A percentile compares a stretch with the other conserved stretches of the same genome.
phyloP scores from a whole-genome alignment of 2,797 vertebrate genomes.

The Capromys pilorides region DNA sequence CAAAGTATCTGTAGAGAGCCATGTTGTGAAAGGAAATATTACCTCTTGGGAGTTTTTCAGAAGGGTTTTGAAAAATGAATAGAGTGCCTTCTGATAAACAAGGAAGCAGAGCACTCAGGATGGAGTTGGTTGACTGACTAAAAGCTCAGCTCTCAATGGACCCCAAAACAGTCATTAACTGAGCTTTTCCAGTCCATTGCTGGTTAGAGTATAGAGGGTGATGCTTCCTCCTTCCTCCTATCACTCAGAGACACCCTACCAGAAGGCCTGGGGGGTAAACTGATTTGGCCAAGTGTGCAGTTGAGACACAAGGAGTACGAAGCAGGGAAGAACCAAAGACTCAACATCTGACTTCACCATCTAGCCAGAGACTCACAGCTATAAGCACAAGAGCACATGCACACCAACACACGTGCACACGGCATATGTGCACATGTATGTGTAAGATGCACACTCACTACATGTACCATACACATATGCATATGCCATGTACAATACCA shows the following conservation, averaged over 20 bases:
- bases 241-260: neutral
- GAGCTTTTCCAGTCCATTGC: neutral
- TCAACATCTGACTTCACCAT: neutral
- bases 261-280: neutral
- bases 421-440: neutral
- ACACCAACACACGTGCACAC: neutral
- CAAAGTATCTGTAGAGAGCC: neutral
- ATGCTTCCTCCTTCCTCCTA: neutral
- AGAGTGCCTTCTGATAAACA: neutral
- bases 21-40: neutral
- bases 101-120: neutral
- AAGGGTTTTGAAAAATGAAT: neutral
- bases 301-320: neutral
- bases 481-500: neutral
- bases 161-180: neutral
- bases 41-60: neutral
- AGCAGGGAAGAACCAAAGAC: neutral
- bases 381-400: neutral
- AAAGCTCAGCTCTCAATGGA: neutral
- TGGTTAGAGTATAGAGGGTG: neutral
- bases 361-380: neutral
- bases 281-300: neutral
- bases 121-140: neutral
- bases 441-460: neutral
- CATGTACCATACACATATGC: neutral